Evolutionary conservation across 2,888 invertebrate species (phyloP).

Genomic region (Aleiodes leptofemur): DNA sequence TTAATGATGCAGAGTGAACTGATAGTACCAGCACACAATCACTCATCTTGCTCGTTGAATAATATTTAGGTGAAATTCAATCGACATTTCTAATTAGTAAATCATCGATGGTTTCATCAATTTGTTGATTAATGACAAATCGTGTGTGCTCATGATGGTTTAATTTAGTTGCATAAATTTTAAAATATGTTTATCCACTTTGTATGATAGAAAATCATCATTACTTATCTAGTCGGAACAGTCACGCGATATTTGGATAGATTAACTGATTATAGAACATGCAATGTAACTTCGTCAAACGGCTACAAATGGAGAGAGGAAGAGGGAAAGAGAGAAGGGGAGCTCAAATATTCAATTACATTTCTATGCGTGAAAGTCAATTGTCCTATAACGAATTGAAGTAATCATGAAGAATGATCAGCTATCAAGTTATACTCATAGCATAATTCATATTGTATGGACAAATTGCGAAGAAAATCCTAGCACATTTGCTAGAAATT

Average conservation of each 20-base stretch:
- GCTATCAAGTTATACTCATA: neutral
- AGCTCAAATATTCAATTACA: slow-evolving; percentile 9
- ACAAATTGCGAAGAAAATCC: too few relatives aligned
- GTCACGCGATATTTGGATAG: slow-evolving; percentile 9
- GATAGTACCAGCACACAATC: slow-evolving; percentile 21
- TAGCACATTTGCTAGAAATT: too few relatives aligned
- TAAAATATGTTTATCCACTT: neutral
- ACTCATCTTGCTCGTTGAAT: slow-evolving; percentile 9
- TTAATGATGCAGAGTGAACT: slow-evolving; percentile 24
- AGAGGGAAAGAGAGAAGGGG: slow-evolving; percentile 5
- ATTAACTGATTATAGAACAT: slow-evolving; percentile 24
- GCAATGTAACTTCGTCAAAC: slow-evolving; percentile 9
- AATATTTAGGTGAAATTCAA: neutral
- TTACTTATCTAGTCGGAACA: slow-evolving; percentile 8
- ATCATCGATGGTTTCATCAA: neutral
- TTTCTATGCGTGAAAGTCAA: slow-evolving; percentile 22
- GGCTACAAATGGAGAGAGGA: neutral
- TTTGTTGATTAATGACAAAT: neutral
- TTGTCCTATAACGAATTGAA: slow-evolving; percentile 12
- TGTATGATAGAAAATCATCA: neutral
- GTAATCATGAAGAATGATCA: neutral
- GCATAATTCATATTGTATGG: neutral
- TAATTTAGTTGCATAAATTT: too few relatives aligned
- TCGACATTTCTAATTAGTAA: slow-evolving; percentile 12
- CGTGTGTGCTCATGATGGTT: too few relatives aligned